These are phyloP conservation scores for Phalacrocorax pelagicus DNA, from an alignment of 2,113 vertebrate genomes.

Conservation along the genomic window DNA sequence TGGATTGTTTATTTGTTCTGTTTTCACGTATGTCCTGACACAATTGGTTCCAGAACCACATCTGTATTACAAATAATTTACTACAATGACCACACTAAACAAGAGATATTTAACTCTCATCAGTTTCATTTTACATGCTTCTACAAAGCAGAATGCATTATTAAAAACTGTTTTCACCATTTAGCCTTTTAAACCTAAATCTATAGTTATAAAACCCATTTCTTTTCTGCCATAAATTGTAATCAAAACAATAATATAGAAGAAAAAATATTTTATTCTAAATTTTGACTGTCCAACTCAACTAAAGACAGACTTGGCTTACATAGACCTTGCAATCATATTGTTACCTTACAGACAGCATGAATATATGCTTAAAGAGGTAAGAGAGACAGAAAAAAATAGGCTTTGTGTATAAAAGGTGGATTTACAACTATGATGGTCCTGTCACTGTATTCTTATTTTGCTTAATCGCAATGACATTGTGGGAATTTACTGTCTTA, in stretches of 20 bases:
- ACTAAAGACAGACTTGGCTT: not conserved
- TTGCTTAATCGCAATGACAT: not conserved
- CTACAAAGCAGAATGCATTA: not conserved
- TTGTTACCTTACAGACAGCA: not conserved
- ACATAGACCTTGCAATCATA: not conserved
- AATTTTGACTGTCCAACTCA: not conserved
- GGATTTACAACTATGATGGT: not conserved
- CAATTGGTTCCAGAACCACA: constrained; percentile 31
- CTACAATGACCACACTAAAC: not conserved
- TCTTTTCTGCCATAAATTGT: not conserved
- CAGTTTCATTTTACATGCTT: not conserved
- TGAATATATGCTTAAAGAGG: not conserved
- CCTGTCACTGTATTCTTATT: not conserved
- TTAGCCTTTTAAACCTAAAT: not conserved
- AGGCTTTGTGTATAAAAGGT: not conserved
- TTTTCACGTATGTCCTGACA: not conserved
- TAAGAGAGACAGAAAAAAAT: not conserved
- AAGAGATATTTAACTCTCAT: not conserved
- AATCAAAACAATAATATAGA: not conserved
- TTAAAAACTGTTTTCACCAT: not conserved
- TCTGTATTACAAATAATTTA: not conserved
- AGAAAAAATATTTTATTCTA: not conserved
- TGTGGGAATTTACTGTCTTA: not conserved
- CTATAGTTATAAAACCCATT: not conserved
- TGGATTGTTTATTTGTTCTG: not conserved